Evolutionary conservation across 2,888 invertebrate species (phyloP).

Genomic region (Polyploca ridens): DNA sequence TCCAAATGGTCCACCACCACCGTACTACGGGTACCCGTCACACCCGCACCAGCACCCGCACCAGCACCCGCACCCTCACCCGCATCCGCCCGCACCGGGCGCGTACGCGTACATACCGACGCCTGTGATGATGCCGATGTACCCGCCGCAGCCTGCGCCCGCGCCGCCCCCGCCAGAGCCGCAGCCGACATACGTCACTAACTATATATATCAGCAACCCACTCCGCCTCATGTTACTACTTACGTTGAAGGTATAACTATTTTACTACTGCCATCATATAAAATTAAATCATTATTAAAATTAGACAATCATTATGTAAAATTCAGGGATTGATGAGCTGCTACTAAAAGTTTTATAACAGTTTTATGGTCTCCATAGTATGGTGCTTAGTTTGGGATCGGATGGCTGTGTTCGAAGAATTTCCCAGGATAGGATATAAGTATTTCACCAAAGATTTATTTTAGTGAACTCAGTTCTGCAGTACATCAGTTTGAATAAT

Average conservation of each 20-base stretch:
- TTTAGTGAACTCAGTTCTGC: too few relatives aligned
- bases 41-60: slow-evolving; percentile 28
- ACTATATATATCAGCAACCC: slow-evolving; percentile 60
- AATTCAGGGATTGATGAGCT: too few relatives aligned
- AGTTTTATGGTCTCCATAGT: too few relatives aligned
- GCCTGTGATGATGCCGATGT: slow-evolving; percentile 69
- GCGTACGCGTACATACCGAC: slow-evolving; percentile 63
- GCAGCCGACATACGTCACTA: slow-evolving; percentile 62
- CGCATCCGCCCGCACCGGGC: slow-evolving; percentile 30
- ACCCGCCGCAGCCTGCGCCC: slow-evolving; percentile 49
- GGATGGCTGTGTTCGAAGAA: too few relatives aligned
- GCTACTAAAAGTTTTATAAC: too few relatives aligned
- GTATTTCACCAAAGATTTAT: too few relatives aligned
- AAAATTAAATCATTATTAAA: not conserved
- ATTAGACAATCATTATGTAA: too few relatives aligned
- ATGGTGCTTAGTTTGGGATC: too few relatives aligned
- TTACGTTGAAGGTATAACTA: slow-evolving; percentile 34
- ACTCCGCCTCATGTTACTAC: slow-evolving; percentile 35
- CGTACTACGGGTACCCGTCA: slow-evolving; percentile 43
- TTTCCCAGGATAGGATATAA: too few relatives aligned
- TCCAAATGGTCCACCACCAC: slow-evolving; percentile 48
- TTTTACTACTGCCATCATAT: not conserved
- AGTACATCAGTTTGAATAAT: too few relatives aligned
- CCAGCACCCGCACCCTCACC: slow-evolving; percentile 35
- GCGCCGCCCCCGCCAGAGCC: slow-evolving; percentile 33